Percentiles rank a stretch among this genome's conserved stretches.
phyloP scores from a whole-genome alignment of 2,113 vertebrate species.

The Oryctolagus cuniculus region mOryCun1.1 NC_091438.1:146885501-146886000 shows the following conservation, averaged over 20 bases:
- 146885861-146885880: neutral
- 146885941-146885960: neutral
- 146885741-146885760: neutral
- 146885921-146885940: neutral
- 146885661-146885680: neutral
- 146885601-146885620: neutral
- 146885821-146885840: neutral
- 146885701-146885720: neutral
- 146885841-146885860: neutral
- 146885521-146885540: neutral
- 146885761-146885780: neutral
- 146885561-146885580: neutral
- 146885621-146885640: neutral
- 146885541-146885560: neutral
- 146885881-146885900: neutral
- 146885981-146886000: fast-evolving
- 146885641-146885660: too few species aligned
- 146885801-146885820: neutral
- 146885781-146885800: neutral
- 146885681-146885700: neutral
- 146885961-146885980: neutral
- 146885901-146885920: too few species aligned
- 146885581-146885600: too few species aligned
- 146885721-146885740: neutral
- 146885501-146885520: too few species aligned